These are phyloP conservation scores for Amphiduros pacificus DNA, from an alignment of 2,888 invertebrate species.

Conservation along the genomic window DNA sequence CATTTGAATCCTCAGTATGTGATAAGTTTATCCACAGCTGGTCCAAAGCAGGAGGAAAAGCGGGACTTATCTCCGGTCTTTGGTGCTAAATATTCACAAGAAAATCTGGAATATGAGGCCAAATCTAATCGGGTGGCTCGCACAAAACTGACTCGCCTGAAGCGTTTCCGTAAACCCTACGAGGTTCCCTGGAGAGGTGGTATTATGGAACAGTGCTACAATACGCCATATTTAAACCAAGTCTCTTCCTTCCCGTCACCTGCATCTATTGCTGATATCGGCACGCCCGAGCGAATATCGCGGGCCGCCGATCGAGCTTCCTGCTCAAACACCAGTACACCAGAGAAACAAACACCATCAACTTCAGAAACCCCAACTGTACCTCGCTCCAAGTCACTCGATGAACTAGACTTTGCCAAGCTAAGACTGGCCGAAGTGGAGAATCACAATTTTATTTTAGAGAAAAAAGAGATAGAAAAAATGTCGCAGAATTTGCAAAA, in stretches of 20 bases:
- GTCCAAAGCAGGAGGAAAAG: neutral
- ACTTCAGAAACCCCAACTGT: conserved; percentile 18
- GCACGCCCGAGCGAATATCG: conserved; percentile 4
- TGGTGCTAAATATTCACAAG: conserved; percentile 21
- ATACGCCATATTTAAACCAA: too few species aligned
- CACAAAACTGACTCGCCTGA: conserved; percentile 28
- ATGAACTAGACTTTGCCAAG: conserved; percentile 46
- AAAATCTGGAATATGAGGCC: conserved; percentile 16
- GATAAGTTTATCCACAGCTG: conserved; percentile 31
- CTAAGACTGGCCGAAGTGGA: conserved; percentile 33
- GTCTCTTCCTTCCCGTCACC: neutral
- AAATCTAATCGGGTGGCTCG: conserved; percentile 27
- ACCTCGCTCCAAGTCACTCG: conserved; percentile 47
- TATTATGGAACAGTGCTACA: neutral
- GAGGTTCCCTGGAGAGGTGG: conserved; percentile 44
- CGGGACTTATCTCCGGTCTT: too few species aligned
- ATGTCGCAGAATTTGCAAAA: conserved; percentile 44
- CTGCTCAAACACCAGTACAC: conserved; percentile 21
- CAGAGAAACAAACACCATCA: conserved; percentile 15
- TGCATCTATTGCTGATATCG: neutral
- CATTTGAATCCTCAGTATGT: conserved; percentile 44
- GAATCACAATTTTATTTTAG: conserved; percentile 24
- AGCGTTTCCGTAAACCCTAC: conserved; percentile 42
- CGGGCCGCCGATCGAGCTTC: conserved; percentile 5
- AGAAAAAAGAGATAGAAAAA: conserved; percentile 39